Conservation (phyloP, 2,113 vertebrate genomes). For the Crotalus horridus region DNA sequence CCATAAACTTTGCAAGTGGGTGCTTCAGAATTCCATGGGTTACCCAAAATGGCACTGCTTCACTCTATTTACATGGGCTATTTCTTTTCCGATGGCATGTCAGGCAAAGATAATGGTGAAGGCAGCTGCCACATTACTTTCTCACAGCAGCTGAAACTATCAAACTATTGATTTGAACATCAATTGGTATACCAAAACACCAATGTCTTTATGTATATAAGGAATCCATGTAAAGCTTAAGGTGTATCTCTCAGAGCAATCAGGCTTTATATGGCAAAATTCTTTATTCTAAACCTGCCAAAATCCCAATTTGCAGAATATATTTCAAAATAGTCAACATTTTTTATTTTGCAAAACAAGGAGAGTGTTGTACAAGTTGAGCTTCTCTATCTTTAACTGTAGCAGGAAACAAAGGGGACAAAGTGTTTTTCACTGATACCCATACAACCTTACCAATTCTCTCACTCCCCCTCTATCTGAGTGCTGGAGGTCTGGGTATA, state of each 20-base stretch:
- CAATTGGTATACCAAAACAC: neutral
- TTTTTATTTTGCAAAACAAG: neutral
- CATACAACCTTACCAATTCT: neutral
- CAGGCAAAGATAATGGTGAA: neutral
- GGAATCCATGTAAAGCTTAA: neutral
- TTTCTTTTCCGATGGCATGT: neutral
- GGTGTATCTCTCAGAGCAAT: neutral
- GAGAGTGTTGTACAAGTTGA: neutral
- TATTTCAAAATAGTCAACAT: neutral
- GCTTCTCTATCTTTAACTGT: neutral
- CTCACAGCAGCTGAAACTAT: neutral
- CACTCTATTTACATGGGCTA: neutral
- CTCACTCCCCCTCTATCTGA: neutral
- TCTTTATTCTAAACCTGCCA: neutral
- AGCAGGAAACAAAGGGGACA: neutral
- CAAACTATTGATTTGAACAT: neutral
- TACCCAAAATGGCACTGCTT: neutral
- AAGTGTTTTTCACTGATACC: neutral
- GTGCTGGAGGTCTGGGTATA: neutral
- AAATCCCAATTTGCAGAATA: neutral
- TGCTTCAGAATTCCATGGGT: neutral
- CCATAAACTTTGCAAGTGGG: neutral
- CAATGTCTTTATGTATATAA: neutral
- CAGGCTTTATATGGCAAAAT: neutral
- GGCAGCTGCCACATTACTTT: neutral